phyloP scores from a whole-genome alignment of 2,113 vertebrate genomes.

The Dromas ardeola region DNA sequence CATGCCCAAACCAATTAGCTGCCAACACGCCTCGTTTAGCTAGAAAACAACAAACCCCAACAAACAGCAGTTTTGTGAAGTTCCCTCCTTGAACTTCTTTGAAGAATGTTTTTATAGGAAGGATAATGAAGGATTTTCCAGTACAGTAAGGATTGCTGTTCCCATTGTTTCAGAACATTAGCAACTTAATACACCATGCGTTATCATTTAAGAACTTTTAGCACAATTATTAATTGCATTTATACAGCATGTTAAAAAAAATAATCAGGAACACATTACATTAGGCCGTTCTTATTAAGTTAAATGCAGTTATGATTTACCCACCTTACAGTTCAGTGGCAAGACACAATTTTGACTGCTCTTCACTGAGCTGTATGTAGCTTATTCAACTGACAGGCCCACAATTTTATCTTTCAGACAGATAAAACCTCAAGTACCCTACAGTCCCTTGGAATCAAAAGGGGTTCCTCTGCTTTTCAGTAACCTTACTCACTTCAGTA shows the following conservation, averaged over 20 bases:
- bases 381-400: background rate
- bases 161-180: background rate
- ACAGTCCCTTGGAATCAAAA: background rate
- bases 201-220: background rate
- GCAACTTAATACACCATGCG: background rate
- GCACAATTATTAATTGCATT: background rate
- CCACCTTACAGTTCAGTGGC: background rate
- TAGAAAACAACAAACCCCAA: slow-evolving; percentile 20
- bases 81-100: background rate
- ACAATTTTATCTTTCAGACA: background rate
- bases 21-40: slow-evolving; percentile 14
- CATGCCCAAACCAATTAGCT: slow-evolving; percentile 12
- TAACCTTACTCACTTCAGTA: background rate
- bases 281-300: background rate
- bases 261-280: background rate
- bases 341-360: background rate
- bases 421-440: background rate
- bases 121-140: background rate
- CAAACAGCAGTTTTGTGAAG: background rate
- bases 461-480: background rate
- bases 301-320: background rate
- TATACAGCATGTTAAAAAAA: background rate
- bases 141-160: background rate
- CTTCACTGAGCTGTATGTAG: background rate
- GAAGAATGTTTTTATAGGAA: background rate